Conservation (phyloP, 2,797 vertebrate genomes). For the Lates japonicus region DNA sequence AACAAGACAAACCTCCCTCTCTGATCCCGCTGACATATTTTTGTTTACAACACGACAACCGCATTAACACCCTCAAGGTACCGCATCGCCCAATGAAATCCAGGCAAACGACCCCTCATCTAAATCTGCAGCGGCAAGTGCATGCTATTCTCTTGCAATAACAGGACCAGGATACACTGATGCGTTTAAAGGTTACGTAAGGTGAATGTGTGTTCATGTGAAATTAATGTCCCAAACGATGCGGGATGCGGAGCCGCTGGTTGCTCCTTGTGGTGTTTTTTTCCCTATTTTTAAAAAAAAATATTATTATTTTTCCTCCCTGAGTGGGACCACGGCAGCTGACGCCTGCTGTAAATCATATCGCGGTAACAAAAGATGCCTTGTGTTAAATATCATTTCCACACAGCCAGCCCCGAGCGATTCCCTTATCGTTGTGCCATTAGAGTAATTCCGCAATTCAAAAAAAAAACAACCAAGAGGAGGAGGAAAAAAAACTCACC, state of each 20-base stretch:
- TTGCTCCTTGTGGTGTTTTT: conserved; percentile 32
- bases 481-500: conserved; percentile 84
- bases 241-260: conserved; percentile 50
- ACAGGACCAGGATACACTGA: conserved; percentile 20
- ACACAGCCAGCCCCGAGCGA: conserved; percentile 64
- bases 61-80: conserved; percentile 75
- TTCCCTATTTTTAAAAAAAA: conserved; percentile 26
- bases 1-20: conserved; percentile 56
- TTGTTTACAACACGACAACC: conserved; percentile 82
- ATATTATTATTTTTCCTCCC: background rate
- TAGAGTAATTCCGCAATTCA: conserved; percentile 74
- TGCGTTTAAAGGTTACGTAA: conserved; percentile 73
- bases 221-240: conserved; percentile 54
- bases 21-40: conserved; percentile 66
- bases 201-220: conserved; percentile 70
- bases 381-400: conserved; percentile 73
- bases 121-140: conserved; percentile 64
- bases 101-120: conserved; percentile 61
- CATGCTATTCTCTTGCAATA: conserved; percentile 32
- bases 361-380: conserved; percentile 87
- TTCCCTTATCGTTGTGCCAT: conserved; percentile 58
- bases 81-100: conserved; percentile 79
- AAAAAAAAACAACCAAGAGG: conserved; percentile 46
- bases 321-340: conserved; percentile 68
- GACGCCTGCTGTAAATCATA: conserved; percentile 78